These are phyloP conservation scores for Heliconius charithonia DNA, from an alignment of 2,888 invertebrate genomes.

Conservation along the genomic window DNA sequence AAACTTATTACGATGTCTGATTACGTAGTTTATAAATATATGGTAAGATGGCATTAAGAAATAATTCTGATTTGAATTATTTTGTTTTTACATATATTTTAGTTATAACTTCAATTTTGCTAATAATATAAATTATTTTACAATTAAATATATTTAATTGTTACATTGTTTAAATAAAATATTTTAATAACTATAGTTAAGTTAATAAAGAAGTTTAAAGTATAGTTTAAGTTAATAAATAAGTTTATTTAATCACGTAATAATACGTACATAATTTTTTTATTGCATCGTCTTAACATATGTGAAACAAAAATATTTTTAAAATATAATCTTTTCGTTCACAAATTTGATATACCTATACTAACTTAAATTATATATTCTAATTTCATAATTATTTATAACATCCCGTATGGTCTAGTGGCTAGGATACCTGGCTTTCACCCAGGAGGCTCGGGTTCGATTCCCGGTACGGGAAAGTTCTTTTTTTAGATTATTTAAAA, in stretches of 20 bases:
- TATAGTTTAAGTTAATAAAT: too few species aligned
- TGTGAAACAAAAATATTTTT: neutral
- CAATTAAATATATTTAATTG: too few species aligned
- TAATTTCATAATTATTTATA: fast-evolving
- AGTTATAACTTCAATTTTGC: neutral
- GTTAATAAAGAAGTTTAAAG: too few species aligned
- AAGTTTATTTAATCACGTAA: neutral
- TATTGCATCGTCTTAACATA: neutral
- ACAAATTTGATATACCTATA: neutral
- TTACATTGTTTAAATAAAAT: too few species aligned
- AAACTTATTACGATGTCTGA: neutral
- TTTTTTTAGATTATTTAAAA: neutral
- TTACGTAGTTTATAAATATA: neutral
- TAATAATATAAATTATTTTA: too few species aligned
- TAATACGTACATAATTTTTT: neutral
- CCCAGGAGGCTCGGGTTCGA: slow-evolving; percentile 90
- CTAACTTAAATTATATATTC: neutral
- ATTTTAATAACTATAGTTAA: too few species aligned
- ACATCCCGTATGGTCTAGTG: slow-evolving; percentile 87
- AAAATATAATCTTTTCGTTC: neutral
- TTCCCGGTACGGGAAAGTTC: slow-evolving; percentile 86
- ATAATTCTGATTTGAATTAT: neutral
- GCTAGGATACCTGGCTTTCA: slow-evolving; percentile 89
- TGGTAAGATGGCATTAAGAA: neutral
- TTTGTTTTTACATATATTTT: neutral